A percentile compares a stretch with the other conserved stretches of the same genome.
phyloP scores from a whole-genome alignment of 2,888 invertebrate species.

The Mythimna vitellina region DNA sequence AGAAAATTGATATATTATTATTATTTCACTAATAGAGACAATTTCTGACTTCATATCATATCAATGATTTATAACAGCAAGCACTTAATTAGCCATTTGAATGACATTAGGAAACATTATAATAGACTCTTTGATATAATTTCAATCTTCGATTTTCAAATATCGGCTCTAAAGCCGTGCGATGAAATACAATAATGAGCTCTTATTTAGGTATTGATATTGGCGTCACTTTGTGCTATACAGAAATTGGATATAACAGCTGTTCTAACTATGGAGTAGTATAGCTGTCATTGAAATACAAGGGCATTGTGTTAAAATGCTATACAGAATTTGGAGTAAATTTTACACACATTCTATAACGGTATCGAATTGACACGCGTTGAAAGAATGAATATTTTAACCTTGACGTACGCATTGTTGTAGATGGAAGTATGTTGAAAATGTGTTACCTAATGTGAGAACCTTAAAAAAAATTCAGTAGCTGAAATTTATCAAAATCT shows the following conservation, averaged over 20 bases:
- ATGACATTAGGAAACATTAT: background rate
- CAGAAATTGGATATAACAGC: background rate
- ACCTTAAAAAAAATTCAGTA: background rate
- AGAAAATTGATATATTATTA: no score
- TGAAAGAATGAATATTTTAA: background rate
- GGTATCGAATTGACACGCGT: background rate
- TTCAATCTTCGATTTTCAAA: background rate
- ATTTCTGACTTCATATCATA: no score
- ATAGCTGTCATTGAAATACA: background rate
- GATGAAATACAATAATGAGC: background rate
- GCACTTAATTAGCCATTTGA: background rate
- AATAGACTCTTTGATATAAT: background rate
- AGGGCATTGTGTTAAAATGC: background rate
- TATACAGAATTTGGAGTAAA: background rate
- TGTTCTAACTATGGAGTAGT: background rate
- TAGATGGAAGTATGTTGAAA: background rate
- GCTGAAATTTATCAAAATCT: no score
- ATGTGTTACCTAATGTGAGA: background rate
- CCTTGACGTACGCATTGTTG: background rate
- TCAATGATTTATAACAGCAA: no score
- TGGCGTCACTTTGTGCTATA: background rate
- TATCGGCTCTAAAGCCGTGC: background rate
- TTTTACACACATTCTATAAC: background rate
- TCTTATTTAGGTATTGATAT: background rate
- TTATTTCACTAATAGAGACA: no score